Conservation (phyloP, 2,888 invertebrate genomes). For the Ceramica pisi region DNA sequence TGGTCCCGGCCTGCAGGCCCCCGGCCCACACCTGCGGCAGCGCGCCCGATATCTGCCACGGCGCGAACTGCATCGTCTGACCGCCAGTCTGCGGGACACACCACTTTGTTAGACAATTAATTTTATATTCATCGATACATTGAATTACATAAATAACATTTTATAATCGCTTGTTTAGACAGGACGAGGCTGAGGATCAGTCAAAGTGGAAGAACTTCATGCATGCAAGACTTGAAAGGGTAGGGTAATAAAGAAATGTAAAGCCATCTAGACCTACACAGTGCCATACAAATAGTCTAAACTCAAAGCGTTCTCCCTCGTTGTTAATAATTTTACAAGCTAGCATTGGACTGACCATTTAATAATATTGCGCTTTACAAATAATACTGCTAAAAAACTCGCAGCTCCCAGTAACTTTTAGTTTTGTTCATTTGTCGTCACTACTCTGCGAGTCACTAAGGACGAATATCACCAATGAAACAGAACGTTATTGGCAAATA, state of each 20-base stretch:
- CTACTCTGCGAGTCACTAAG: not conserved
- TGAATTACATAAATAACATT: conserved; percentile 27
- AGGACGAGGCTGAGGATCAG: not conserved
- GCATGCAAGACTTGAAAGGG: not conserved
- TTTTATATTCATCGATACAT: conserved; percentile 34
- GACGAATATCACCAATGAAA: not conserved
- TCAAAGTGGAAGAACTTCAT: not conserved
- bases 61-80: conserved; percentile 94
- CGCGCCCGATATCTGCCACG: conserved; percentile 94
- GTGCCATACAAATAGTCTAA: not conserved
- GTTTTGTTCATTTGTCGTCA: not conserved
- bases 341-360: not conserved
- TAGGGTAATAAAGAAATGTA: not conserved
- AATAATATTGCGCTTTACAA: not conserved
- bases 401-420: not conserved
- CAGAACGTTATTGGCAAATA: not conserved
- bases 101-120: conserved; percentile 57
- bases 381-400: not conserved
- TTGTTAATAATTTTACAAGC: not conserved
- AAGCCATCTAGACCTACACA: not conserved
- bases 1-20: conserved; percentile 92
- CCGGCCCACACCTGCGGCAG: conserved; percentile 95
- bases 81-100: conserved; percentile 88
- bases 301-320: not conserved
- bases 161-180: not conserved